Conservation (phyloP, 2,113 vertebrate genomes). For the Aplodontia rufa region DNA sequence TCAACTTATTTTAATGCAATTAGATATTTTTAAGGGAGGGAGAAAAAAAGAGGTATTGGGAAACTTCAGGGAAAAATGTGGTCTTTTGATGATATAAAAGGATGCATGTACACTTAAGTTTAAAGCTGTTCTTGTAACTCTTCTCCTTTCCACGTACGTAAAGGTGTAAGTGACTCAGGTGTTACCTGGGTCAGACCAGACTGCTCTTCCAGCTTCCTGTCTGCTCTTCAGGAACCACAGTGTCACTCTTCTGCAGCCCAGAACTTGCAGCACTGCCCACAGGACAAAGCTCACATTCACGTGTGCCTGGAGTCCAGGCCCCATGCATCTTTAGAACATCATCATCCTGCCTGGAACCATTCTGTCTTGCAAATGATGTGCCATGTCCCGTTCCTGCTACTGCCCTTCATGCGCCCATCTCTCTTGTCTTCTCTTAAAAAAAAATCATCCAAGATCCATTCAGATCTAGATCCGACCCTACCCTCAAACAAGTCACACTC, state of each 20-base stretch:
- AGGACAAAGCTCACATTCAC: neutral
- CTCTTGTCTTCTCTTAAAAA: neutral
- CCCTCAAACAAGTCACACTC: rapidly evolving
- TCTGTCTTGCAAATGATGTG: neutral
- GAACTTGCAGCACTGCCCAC: neutral
- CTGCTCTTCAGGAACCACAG: too few relatives aligned
- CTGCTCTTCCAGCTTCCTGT: neutral
- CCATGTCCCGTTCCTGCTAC: too few relatives aligned
- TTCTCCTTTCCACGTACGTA: neutral
- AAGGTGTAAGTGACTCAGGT: neutral
- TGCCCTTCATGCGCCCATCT: neutral
- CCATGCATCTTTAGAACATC: too few relatives aligned
- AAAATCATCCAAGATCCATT: neutral
- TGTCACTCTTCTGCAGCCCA: neutral
- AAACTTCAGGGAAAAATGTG: neutral
- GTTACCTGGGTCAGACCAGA: neutral
- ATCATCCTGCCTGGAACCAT: too few relatives aligned
- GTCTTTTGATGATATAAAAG: neutral
- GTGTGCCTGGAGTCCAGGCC: too few relatives aligned
- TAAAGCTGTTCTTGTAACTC: neutral
- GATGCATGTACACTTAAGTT: neutral
- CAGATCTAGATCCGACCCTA: too few relatives aligned
- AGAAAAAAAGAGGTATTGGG: neutral
- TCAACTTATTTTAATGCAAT: neutral
- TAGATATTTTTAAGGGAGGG: neutral